phyloP scores from a whole-genome alignment of 2,888 invertebrate species.

The Dynastes maya region DNA sequence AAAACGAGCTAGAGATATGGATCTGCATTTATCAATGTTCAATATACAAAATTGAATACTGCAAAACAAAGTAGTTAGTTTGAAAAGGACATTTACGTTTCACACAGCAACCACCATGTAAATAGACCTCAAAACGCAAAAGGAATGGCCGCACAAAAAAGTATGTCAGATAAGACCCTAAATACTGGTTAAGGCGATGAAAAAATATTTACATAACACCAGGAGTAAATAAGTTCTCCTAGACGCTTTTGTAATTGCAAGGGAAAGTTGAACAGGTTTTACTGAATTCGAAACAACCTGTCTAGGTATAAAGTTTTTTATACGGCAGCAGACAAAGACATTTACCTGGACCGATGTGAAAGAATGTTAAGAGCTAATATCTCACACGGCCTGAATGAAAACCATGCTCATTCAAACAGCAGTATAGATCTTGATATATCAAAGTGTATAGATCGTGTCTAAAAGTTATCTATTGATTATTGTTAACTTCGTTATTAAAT shows the following conservation, averaged over 20 bases:
- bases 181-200: conserved; percentile 18
- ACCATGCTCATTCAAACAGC: neutral
- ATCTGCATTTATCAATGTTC: too few species aligned
- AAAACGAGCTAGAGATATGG: too few species aligned
- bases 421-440: neutral
- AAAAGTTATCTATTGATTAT: too few species aligned
- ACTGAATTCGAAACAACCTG: conserved; percentile 42
- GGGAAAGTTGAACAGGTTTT: conserved; percentile 42
- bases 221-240: conserved; percentile 38
- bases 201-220: conserved; percentile 35
- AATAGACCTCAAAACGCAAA: neutral
- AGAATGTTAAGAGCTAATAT: conserved; percentile 1
- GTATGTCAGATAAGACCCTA: neutral
- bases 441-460: too few species aligned
- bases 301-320: conserved; percentile 31
- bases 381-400: neutral
- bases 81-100: neutral
- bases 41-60: too few species aligned
- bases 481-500: too few species aligned
- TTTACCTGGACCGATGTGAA: conserved; percentile 24
- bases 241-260: conserved; percentile 16
- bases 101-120: neutral
- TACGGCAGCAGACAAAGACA: conserved; percentile 14
- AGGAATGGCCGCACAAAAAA: neutral
- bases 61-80: neutral